Percentiles rank a stretch among this genome's conserved stretches.
Conservation (phyloP, 2,797 vertebrate species). For the Mormyrops boulengeri region DNA sequence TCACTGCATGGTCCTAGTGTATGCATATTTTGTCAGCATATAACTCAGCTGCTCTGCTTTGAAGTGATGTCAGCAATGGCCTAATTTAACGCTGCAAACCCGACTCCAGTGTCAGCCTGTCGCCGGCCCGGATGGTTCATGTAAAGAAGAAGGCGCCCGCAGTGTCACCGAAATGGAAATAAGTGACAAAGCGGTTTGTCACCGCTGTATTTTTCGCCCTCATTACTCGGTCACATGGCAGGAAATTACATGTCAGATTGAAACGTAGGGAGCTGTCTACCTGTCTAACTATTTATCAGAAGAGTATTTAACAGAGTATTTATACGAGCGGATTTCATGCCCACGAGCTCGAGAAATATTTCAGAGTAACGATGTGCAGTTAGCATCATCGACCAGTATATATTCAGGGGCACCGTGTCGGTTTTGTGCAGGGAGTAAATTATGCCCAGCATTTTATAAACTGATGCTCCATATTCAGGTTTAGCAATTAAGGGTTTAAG, state of each 20-base stretch:
- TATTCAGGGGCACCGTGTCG: not conserved
- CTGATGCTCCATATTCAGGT: not conserved
- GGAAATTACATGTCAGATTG: not conserved
- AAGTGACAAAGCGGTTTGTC: conserved; percentile 10
- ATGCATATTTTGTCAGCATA: conserved; percentile 8
- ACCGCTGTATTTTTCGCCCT: conserved; percentile 11
- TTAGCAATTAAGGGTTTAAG: not conserved
- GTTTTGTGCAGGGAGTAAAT: not conserved
- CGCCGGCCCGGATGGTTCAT: not conserved
- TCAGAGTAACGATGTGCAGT: not conserved
- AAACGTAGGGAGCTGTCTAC: conserved; percentile 3
- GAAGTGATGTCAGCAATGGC: not conserved
- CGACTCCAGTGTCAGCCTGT: conserved; percentile 14
- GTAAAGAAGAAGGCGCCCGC: not conserved
- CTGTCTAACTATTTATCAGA: conserved; percentile 13
- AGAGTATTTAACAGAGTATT: conserved; percentile 11
- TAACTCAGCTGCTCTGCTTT: not conserved
- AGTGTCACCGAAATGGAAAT: conserved; percentile 10
- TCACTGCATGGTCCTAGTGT: not conserved
- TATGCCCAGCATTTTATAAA: not conserved
- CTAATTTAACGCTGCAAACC: not conserved
- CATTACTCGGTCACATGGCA: conserved; percentile 9
- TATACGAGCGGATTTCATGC: not conserved
- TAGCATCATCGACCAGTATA: not conserved
- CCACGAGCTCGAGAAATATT: not conserved